Conservation (phyloP, 2,113 vertebrate genomes). For the Noctilio leporinus region DNA sequence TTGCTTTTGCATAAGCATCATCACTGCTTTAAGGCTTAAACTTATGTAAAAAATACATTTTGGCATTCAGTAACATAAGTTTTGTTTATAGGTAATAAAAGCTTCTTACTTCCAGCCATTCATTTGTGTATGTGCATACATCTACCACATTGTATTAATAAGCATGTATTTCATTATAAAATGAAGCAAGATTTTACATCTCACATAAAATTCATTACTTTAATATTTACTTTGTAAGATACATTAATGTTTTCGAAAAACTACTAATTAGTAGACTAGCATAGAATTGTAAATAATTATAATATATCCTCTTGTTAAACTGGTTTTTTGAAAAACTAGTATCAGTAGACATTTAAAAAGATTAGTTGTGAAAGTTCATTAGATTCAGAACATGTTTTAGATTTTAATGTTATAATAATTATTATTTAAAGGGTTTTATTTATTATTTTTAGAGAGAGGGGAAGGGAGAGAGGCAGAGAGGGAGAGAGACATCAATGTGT, state of each 20-base stretch:
- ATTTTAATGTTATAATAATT: neutral
- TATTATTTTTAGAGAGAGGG: too few relatives aligned
- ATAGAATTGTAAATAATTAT: constrained; percentile 20
- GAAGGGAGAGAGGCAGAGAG: too few relatives aligned
- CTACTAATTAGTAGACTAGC: neutral
- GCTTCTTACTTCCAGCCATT: constrained; percentile 67
- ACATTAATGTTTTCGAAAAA: neutral
- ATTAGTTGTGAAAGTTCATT: neutral
- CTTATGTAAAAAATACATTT: constrained; percentile 26
- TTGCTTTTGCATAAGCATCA: constrained; percentile 69
- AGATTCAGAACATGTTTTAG: neutral
- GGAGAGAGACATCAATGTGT: too few relatives aligned
- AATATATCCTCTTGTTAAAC: constrained; percentile 26
- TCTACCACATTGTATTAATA: constrained; percentile 39
- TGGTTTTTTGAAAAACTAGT: constrained; percentile 15
- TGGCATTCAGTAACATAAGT: constrained; percentile 29
- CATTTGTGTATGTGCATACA: constrained; percentile 54
- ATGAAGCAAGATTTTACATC: constrained; percentile 66
- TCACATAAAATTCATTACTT: constrained; percentile 63
- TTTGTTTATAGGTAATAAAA: constrained; percentile 50
- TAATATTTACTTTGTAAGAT: constrained; percentile 51
- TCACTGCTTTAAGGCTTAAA: constrained; percentile 72
- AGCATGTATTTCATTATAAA: constrained; percentile 55
- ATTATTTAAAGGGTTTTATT: too few relatives aligned
- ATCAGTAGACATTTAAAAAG: neutral